Conservation (phyloP, 2,888 invertebrate species). For the Thyatira batis region DNA sequence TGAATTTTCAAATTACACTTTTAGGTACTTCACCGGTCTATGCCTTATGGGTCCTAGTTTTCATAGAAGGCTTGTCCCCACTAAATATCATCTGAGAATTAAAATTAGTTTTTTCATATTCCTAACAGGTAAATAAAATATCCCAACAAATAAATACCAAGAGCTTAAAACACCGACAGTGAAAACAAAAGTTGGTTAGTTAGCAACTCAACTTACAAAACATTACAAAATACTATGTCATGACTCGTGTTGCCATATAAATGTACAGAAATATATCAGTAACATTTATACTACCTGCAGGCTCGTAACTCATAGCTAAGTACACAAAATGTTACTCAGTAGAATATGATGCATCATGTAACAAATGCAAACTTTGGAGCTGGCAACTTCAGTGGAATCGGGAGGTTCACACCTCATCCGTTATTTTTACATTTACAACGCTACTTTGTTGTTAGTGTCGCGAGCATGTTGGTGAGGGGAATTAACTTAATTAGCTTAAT, state of each 20-base stretch:
- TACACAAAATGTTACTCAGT: background rate
- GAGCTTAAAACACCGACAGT: too few relatives aligned
- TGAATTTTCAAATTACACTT: too few relatives aligned
- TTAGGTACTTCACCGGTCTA: too few relatives aligned
- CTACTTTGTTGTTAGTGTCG: background rate
- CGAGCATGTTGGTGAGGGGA: background rate
- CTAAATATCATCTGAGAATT: too few relatives aligned
- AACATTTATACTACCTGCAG: background rate
- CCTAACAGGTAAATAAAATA: too few relatives aligned
- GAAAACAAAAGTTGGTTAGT: too few relatives aligned
- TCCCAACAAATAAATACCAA: too few relatives aligned
- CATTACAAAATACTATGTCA: too few relatives aligned
- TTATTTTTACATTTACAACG: constrained; percentile 26
- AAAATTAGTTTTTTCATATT: too few relatives aligned
- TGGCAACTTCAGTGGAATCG: constrained; percentile 6
- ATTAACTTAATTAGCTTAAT: background rate
- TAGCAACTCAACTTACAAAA: too few relatives aligned
- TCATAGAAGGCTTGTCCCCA: too few relatives aligned
- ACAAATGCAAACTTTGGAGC: constrained; percentile 8
- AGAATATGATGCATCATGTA: constrained; percentile 3
- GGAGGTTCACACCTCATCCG: constrained; percentile 32
- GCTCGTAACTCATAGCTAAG: background rate
- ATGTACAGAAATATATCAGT: background rate
- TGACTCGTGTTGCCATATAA: background rate
- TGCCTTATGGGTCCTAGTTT: too few relatives aligned